Evolutionary conservation across 2,888 invertebrate species (phyloP).

Genomic region (Pimpla rufipes): DNA sequence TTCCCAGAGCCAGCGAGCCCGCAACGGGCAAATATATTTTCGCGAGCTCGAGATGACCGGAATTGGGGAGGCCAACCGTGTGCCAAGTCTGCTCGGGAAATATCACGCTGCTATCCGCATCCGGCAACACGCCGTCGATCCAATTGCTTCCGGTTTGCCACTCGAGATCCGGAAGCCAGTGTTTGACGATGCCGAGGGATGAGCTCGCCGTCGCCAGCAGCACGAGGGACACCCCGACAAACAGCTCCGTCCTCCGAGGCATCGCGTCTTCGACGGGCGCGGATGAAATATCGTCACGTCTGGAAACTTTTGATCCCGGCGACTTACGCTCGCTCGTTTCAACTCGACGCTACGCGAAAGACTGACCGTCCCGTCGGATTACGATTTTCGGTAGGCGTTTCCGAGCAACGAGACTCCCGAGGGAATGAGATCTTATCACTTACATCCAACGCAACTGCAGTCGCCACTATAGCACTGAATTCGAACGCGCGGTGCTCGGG

Average conservation of each 20-base stretch:
- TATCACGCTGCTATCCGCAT: constrained; percentile 75
- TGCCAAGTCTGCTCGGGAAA: constrained; percentile 81
- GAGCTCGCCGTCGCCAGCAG: constrained; percentile 11
- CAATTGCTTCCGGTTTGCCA: constrained; percentile 80
- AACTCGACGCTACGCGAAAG: constrained; percentile 13
- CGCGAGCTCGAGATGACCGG: constrained; percentile 70
- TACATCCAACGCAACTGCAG: neutral
- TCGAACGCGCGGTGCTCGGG: neutral
- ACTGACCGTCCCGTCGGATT: constrained; percentile 36
- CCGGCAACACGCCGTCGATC: constrained; percentile 75
- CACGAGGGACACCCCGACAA: constrained; percentile 10
- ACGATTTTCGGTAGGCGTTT: constrained; percentile 58
- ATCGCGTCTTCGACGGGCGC: constrained; percentile 11
- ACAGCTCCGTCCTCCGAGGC: neutral
- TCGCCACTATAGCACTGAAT: neutral
- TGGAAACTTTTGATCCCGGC: neutral
- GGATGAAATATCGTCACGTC: neutral
- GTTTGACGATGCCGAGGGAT: constrained; percentile 71
- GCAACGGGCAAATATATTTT: constrained; percentile 79
- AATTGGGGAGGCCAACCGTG: constrained; percentile 78
- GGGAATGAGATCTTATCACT: constrained; percentile 20
- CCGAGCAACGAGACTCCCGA: constrained; percentile 16
- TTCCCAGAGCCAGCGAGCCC: constrained; percentile 78
- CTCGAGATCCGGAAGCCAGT: constrained; percentile 81
- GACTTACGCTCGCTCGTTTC: neutral